phyloP scores from a whole-genome alignment of 2,888 invertebrate genomes.

The Mechanitis messenoides region DNA sequence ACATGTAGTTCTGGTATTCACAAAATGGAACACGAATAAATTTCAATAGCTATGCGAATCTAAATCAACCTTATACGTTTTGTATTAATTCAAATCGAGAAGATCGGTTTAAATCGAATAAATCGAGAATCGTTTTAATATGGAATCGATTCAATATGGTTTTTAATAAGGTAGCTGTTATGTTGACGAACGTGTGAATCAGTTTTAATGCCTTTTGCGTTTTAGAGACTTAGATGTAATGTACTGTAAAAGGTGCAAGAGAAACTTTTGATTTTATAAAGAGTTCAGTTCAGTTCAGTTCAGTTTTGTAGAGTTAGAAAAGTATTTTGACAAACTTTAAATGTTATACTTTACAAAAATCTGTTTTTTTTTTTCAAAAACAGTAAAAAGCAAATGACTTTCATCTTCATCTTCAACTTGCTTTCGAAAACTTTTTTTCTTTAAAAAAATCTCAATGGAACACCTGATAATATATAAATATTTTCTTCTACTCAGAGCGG shows the following conservation, averaged over 20 bases:
- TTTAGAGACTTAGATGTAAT: slow-evolving; percentile 49
- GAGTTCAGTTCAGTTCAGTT: no score
- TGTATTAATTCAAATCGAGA: slow-evolving; percentile 58
- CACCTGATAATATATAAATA: neutral
- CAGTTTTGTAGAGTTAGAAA: no score
- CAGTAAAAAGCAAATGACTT: no score
- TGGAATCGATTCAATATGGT: slow-evolving; percentile 55
- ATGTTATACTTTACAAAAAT: no score
- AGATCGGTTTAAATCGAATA: slow-evolving; percentile 37
- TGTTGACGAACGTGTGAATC: slow-evolving; percentile 75
- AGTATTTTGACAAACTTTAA: no score
- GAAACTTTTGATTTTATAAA: no score
- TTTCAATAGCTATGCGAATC: slow-evolving; percentile 46
- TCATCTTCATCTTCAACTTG: no score
- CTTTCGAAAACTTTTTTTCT: no score
- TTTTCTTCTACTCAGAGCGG: slow-evolving; percentile 5
- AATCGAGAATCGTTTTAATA: slow-evolving; percentile 32
- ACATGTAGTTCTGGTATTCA: slow-evolving; percentile 43
- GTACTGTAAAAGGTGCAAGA: slow-evolving; percentile 28
- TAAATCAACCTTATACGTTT: slow-evolving; percentile 42
- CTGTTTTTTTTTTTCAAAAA: no score
- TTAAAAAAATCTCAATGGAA: no score
- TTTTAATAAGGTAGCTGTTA: slow-evolving; percentile 73
- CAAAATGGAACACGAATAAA: slow-evolving; percentile 60
- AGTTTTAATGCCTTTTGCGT: slow-evolving; percentile 71